These are phyloP conservation scores for Drosophila prostipennis DNA, from an alignment of 2,888 invertebrate species.

Conservation along the genomic window DNA sequence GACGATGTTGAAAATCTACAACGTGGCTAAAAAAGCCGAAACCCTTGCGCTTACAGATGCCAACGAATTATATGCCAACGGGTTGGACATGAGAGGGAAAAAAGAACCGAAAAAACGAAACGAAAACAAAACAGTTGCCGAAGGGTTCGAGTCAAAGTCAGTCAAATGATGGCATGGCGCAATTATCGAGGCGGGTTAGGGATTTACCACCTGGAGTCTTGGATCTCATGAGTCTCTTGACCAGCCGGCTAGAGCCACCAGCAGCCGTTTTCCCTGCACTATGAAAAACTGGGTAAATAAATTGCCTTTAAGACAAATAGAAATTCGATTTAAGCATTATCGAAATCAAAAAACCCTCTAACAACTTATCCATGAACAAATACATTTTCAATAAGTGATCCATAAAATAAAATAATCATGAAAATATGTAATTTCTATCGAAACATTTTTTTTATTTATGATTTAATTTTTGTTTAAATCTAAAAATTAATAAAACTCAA, in stretches of 20 bases:
- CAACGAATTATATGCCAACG: slow-evolving; percentile 61
- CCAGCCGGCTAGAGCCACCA: slow-evolving; percentile 51
- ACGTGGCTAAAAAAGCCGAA: slow-evolving; percentile 62
- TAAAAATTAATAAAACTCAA: no score
- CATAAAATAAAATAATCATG: no score
- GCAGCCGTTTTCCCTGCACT: slow-evolving; percentile 40
- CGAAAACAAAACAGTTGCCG: slow-evolving; percentile 66
- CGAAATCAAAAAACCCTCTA: no score
- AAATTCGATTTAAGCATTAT: no score
- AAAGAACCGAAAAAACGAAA: slow-evolving; percentile 49
- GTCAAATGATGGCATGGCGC: slow-evolving; percentile 69
- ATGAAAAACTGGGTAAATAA: background rate
- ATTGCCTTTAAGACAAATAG: no score
- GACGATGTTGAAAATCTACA: slow-evolving; percentile 75
- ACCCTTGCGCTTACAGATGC: slow-evolving; percentile 69
- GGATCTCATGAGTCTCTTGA: slow-evolving; percentile 40
- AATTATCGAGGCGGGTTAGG: slow-evolving; percentile 72
- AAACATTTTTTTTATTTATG: no score
- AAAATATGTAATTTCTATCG: no score
- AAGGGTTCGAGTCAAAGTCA: slow-evolving; percentile 73
- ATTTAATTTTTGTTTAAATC: no score
- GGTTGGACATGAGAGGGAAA: slow-evolving; percentile 47
- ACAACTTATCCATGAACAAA: no score
- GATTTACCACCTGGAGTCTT: slow-evolving; percentile 75
- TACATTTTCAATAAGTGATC: no score